These are phyloP conservation scores for Aurelia sp. DNA, from an alignment of 30 jellyfish, hydroid and myxozoan species.

Conservation along the genomic window DNA sequence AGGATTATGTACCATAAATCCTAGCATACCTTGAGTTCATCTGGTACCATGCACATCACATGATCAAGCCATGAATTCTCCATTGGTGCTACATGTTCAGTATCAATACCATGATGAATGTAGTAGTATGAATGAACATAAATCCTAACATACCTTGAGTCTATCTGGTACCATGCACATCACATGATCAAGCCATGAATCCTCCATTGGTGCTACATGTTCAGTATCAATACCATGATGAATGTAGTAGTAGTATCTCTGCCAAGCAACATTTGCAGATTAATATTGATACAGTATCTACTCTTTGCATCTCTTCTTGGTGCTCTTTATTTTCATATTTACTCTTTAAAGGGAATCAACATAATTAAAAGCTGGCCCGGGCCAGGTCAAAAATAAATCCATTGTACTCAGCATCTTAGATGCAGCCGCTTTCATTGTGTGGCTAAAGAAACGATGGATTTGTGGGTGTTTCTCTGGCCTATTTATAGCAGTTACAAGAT, in stretches of 20 bases:
- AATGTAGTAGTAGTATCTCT: constrained; percentile 95
- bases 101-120: constrained; percentile 97
- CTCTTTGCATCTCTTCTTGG: too few species aligned
- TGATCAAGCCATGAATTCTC: constrained; percentile 95
- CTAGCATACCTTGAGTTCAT: constrained; percentile 74
- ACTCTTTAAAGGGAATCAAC: too few species aligned
- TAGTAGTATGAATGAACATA: constrained; percentile 68
- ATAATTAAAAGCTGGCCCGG: too few species aligned
- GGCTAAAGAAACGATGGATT: too few species aligned
- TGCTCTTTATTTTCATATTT: too few species aligned
- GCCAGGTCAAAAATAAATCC: too few species aligned
- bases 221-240: constrained; percentile 98
- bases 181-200: constrained; percentile 92
- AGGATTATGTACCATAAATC: too few species aligned
- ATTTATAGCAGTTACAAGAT: too few species aligned
- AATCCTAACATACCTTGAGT: constrained; percentile 61
- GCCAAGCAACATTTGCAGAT: background rate
- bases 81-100: constrained; percentile 99
- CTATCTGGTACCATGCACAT: constrained; percentile 91
- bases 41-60: constrained; percentile 94
- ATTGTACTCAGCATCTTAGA: too few species aligned
- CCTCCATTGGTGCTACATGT: constrained; percentile 99
- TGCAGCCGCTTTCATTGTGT: too few species aligned
- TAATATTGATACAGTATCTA: too few species aligned
- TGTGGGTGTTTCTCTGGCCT: too few species aligned